A percentile compares a stretch with the other conserved stretches of the same genome.
These are phyloP conservation scores for Caenorhabditis drosophilae DNA, from an alignment of 2,888 invertebrate genomes.

Conservation along the genomic window DNA sequence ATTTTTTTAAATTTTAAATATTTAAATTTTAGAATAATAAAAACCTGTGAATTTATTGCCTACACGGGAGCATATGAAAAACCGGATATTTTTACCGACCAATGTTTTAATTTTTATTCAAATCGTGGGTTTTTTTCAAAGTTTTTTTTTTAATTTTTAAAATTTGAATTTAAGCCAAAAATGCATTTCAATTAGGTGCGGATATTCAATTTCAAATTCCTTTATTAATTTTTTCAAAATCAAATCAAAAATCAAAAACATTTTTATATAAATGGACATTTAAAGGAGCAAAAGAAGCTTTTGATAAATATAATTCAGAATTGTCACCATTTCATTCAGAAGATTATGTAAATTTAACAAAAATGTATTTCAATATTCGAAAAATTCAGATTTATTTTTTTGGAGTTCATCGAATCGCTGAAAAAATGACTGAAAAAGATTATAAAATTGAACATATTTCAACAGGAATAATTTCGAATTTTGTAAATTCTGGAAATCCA, in stretches of 20 bases:
- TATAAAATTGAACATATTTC: slow-evolving; percentile 11
- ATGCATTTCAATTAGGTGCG: neutral
- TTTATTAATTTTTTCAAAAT: no score
- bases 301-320: neutral
- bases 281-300: slow-evolving; percentile 6
- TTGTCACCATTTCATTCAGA: slow-evolving; percentile 14
- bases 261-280: slow-evolving; percentile 11
- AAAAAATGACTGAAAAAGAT: slow-evolving; percentile 19
- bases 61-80: slow-evolving; percentile 8
- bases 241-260: slow-evolving; percentile 2
- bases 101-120: slow-evolving; percentile 11
- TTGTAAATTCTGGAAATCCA: slow-evolving; percentile 22
- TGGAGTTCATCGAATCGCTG: slow-evolving; percentile 18
- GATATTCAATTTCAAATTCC: no score
- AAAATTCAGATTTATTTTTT: slow-evolving; percentile 14
- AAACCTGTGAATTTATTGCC: slow-evolving; percentile 11
- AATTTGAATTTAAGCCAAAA: slow-evolving; percentile 1
- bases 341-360: slow-evolving; percentile 11
- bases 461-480: slow-evolving; percentile 10
- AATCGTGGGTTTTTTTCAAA: neutral
- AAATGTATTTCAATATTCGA: neutral
- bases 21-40: neutral
- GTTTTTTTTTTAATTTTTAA: neutral
- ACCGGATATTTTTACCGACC: slow-evolving; percentile 9
- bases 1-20: no score